Base-by-base conservation (phyloP, 2,888 invertebrate species). In the Caenorhabditis sp. region DNA sequence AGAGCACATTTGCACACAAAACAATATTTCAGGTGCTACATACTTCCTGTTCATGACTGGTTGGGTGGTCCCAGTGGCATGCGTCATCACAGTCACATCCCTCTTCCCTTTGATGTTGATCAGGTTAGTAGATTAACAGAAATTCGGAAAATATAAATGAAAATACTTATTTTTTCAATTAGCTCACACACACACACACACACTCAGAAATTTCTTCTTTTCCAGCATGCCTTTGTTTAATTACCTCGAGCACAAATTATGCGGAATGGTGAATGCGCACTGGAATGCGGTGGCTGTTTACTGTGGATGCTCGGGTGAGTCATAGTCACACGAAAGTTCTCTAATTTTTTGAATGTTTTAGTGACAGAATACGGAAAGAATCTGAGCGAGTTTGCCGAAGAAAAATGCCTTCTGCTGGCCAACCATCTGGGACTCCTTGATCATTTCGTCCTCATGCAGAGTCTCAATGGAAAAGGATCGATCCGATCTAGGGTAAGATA, bases 361-460 rank as follows among this genome's bases (percentile, higher is more conserved):
- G 86, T 87, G 20, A 71, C 74, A 15, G 87, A 86, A 55, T 86
- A 85, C 48, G 87, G 87, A 15, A 74, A 81, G 2, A 78, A 87
- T 62, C 62, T 87, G 2, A 17, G 55, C 7, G 24, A 53, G 1
- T 58, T 79, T 37, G 66, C 82, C 2, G 86, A 86, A 50, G 78
- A 84, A 30, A 82, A 84, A 20, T 80, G 80, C 30, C 78, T 88
- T 6, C 75, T 79, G 52, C 59, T 88, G 35, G 82, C 83, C 9
- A 88, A 88, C 48, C 88, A 88, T 62, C 80, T 88, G 11, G 88
- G 88, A 0, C 78, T 88, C 17, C 65, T 87, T 11, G 88, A 88
- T 58, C 88, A 88, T 41, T 88, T 87, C 53, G 79, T 85, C 24
- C 59, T 88, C 11, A 88, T 88, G 88, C 85, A 84, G 27, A 79